A percentile compares a stretch with the other conserved stretches of the same genome.
phyloP scores from a whole-genome alignment of 2,888 invertebrate species.

The Choristoneura rosaceana region DNA sequence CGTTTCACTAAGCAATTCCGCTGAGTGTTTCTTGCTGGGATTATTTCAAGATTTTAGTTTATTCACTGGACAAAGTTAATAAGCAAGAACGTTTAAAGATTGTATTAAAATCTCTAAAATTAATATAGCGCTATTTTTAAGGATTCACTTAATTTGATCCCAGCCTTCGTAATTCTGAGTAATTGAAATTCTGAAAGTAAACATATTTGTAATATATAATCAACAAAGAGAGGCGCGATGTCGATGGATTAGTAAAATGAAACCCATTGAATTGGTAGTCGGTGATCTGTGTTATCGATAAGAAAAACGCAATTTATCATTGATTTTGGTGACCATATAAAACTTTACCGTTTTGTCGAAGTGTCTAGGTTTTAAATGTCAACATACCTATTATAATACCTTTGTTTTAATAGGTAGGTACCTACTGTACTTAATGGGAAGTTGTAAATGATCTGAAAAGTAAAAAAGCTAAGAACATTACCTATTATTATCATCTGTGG shows the following conservation, averaged over 20 bases:
- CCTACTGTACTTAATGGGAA: no score
- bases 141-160: conserved; percentile 3
- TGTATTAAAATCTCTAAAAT: background rate
- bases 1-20: background rate
- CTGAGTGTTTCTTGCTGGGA: background rate
- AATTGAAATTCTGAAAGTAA: conserved; percentile 10
- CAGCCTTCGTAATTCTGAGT: background rate
- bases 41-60: background rate
- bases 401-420: no score
- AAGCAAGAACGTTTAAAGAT: background rate
- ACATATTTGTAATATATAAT: background rate
- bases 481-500: no score
- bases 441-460: no score
- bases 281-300: conserved; percentile 17
- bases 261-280: conserved; percentile 12
- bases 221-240: conserved; percentile 8
- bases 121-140: conserved; percentile 1
- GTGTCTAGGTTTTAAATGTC: background rate
- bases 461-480: no score
- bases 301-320: conserved; percentile 5
- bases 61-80: background rate
- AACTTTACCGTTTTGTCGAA: background rate
- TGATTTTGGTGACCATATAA: background rate
- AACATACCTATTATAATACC: no score
- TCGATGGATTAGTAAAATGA: conserved; percentile 9